Conservation (phyloP, 2,113 vertebrate genomes). For the Gnathonemus longibarbis region DNA sequence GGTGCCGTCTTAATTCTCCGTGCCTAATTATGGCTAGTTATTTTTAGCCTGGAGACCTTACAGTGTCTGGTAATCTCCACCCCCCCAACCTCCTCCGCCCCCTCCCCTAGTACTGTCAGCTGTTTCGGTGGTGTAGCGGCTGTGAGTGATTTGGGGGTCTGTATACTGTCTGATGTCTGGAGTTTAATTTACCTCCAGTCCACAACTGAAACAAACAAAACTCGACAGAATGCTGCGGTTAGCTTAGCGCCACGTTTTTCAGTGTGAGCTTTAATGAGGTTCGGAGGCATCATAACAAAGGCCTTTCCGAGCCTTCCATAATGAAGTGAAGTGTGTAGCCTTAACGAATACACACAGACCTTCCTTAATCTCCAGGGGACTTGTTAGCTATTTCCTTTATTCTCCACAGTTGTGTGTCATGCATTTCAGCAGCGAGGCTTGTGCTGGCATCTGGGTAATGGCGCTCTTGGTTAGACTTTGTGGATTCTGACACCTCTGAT, state of each 20-base stretch:
- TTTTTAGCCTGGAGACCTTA: constrained; percentile 43
- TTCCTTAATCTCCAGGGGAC: not conserved
- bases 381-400: not conserved
- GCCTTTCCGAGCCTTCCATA: not conserved
- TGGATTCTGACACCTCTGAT: not conserved
- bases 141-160: constrained; percentile 47
- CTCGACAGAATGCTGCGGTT: not conserved
- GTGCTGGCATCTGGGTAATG: not conserved
- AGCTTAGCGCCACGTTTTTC: not conserved
- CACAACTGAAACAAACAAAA: constrained; percentile 15
- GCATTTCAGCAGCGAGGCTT: not conserved
- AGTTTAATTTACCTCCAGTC: constrained; percentile 51
- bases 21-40: constrained; percentile 41
- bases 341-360: not conserved
- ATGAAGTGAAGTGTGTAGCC: not conserved
- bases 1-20: constrained; percentile 37
- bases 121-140: constrained; percentile 41
- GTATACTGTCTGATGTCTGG: constrained; percentile 42
- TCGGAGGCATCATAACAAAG: not conserved
- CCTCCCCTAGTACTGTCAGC: constrained; percentile 34
- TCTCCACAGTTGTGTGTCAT: not conserved
- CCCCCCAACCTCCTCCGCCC: not conserved
- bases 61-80: constrained; percentile 30
- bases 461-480: not conserved
- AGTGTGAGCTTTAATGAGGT: constrained; percentile 15